Evolutionary conservation across 2,113 vertebrate genomes (phyloP), one percentile per base, ranked within the genome.

Genomic region (Scomber colias): DNA sequence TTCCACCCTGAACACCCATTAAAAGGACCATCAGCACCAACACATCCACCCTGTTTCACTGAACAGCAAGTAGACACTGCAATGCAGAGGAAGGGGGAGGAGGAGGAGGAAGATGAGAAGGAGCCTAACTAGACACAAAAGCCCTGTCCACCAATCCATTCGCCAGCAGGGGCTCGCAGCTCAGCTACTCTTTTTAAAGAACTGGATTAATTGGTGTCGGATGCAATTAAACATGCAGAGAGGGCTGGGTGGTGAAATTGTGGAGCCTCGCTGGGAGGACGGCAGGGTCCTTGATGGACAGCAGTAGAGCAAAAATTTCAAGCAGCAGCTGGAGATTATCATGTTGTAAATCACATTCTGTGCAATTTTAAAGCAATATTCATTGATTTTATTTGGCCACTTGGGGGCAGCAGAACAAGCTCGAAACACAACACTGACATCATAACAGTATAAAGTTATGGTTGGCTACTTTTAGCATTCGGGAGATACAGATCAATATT

Each of bases 171-270:
- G 76, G 69, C 79, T 89, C 84, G 91, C 57, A 51, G 79, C 82
- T 89, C 71, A 85, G 90, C 81, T 67, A 73, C 79, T 81, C 75
- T 88, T 92, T 83, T 79, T 79, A 87, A 87, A 89, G 87, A 84
- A 87, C 68, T 77, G 80, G 76, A 93, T 90, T 87, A 90, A 93
- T 90, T 91, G 78, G 6, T 50, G 56, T 61, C 82, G 82, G 78
- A 82, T 85, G 86, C 78, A 92, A 85, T 91, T 84, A 92, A 71
- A 79, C 59, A 83, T 13, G 56, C 79, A 60, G 71, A 57, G 13
- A 59, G 54, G n/a, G 71, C 49, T 78, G 56, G 73, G 64, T 62
- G 65, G 54, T 17, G 66, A 62, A 73, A 70, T 44, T 73, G 65
- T 35, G 55, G 61, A 72, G 67, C 17, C 65, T 70, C 0, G 31